Evolutionary conservation across 2,797 vertebrate species (phyloP).

Genomic region (Tympanoctomys barrerae): DNA sequence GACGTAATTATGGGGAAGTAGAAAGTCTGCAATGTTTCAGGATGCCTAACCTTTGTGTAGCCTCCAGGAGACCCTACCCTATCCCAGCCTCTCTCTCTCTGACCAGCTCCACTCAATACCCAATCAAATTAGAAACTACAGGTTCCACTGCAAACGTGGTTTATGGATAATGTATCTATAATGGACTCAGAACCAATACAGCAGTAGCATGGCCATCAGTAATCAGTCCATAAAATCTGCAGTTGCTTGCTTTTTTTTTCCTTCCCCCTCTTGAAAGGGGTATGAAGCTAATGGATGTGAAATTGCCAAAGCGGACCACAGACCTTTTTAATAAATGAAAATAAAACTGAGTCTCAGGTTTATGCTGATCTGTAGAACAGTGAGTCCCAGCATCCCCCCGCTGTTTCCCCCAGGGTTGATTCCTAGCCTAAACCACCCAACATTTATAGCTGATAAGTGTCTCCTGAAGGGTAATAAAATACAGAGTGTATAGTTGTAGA

Average conservation of each 20-base stretch:
- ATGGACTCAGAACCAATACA: constrained; percentile 86
- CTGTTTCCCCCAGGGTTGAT: constrained; percentile 75
- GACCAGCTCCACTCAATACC: constrained; percentile 66
- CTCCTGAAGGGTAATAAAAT: constrained; percentile 84
- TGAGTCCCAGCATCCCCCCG: constrained; percentile 66
- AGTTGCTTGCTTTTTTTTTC: constrained; percentile 77
- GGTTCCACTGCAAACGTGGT: constrained; percentile 80
- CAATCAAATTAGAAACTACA: constrained; percentile 61
- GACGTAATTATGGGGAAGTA: constrained; percentile 60
- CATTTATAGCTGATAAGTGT: constrained; percentile 78
- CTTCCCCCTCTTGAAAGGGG: constrained; percentile 62
- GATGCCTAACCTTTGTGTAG: constrained; percentile 29
- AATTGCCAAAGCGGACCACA: constrained; percentile 83
- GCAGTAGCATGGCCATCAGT: constrained; percentile 84
- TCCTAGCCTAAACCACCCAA: constrained; percentile 77
- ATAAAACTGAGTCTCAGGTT: constrained; percentile 78
- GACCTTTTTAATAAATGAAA: constrained; percentile 84
- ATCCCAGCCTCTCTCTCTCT: constrained; percentile 67
- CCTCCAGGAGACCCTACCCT: constrained; percentile 82
- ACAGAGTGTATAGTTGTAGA: constrained; percentile 75
- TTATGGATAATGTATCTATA: constrained; percentile 85
- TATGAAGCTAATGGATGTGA: constrained; percentile 83
- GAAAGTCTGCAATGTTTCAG: constrained; percentile 67
- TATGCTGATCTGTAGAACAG: constrained; percentile 72
- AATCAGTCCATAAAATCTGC: constrained; percentile 89